phyloP scores from a whole-genome alignment of 2,888 invertebrate genomes.

The Dimorphilus gyrociliatus region DNA sequence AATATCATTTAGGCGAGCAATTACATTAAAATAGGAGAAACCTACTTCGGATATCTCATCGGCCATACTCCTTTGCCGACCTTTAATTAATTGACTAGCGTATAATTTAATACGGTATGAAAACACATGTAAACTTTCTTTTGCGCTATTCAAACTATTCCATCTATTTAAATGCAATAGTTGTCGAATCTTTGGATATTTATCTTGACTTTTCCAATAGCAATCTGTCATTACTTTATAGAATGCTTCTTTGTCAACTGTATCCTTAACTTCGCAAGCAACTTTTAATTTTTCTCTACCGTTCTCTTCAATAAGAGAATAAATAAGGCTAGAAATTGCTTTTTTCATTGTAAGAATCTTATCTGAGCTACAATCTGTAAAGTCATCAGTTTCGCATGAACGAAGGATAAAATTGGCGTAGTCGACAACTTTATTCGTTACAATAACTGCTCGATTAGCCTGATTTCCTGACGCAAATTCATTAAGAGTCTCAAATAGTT shows the following conservation, averaged over 20 bases:
- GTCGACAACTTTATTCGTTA: constrained; percentile 36
- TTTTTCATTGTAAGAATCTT: constrained; percentile 23
- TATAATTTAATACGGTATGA: too few relatives aligned
- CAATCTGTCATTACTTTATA: constrained; percentile 29
- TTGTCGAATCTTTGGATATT: too few relatives aligned
- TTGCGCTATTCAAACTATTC: too few relatives aligned
- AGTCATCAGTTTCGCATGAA: constrained; percentile 28
- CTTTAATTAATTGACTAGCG: too few relatives aligned
- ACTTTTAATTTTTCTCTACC: constrained; percentile 31
- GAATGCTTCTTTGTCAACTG: constrained; percentile 34
- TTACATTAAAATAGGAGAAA: constrained; percentile 28
- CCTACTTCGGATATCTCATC: constrained; percentile 31
- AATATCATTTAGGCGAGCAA: constrained; percentile 30
- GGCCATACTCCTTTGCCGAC: too few relatives aligned
- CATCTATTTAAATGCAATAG: too few relatives aligned
- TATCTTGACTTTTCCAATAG: constrained; percentile 16
- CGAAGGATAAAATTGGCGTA: constrained; percentile 37
- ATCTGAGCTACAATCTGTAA: constrained; percentile 10
- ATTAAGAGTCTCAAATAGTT: constrained; percentile 34
- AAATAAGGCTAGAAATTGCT: constrained; percentile 28
- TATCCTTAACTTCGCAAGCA: constrained; percentile 36
- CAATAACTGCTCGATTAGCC: constrained; percentile 30
- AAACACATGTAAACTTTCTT: too few relatives aligned
- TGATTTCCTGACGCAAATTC: constrained; percentile 35
- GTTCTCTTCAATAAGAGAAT: constrained; percentile 35